Base-by-base conservation (phyloP, 2,113 vertebrate species). In the Bostrychus sinensis region DNA sequence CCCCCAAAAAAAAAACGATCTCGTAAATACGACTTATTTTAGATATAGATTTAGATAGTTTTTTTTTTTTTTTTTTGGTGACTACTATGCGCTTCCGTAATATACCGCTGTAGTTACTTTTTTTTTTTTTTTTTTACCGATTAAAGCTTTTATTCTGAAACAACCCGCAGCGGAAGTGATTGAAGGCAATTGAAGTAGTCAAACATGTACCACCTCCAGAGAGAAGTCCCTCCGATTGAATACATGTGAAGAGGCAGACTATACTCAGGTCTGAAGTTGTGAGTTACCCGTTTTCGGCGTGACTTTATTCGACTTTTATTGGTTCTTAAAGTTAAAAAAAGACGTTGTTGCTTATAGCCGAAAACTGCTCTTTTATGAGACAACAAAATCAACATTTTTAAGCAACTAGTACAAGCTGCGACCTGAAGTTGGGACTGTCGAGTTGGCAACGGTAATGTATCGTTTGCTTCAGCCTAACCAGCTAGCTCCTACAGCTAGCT, bases 371-470 rank as follows among this genome's bases (percentile, higher is more conserved):
- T 23, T 41, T 39, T 13, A n/a, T 10, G 28, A 45, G 22, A 16
- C 11, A 7, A 3, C 37, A 20, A n/a, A n/a, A n/a, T 8, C 8
- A 45, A 68, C 11, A 28, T 54, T 3, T 42, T 53, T 3, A 34
- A 20, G 17, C 56, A 54, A 55, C 13, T 34, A 43, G 62, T 4
- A n/a, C 3, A 20, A 51, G 57, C 58, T 53, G 2, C 48, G 25
- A 34, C 23, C 48, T 62, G 63, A 65, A 86, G 72, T 77, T 79
- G 28, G 39, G 59, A 51, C n/a, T 66, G 82, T 84, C 78, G 81
- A 80, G 72, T 64, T 84, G 78, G 72, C 75, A 75, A 5, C 87
- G 86, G 86, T 87, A 75, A 78, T 4, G 59, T 48, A 67, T 6
- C 45, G 36, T 20, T 17, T 51, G 54, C 43, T 77, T 43, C 5